Percentiles rank a stretch among this genome's conserved stretches.
phyloP scores from a whole-genome alignment of 2,888 invertebrate genomes.

The Arctia plantaginis region DNA sequence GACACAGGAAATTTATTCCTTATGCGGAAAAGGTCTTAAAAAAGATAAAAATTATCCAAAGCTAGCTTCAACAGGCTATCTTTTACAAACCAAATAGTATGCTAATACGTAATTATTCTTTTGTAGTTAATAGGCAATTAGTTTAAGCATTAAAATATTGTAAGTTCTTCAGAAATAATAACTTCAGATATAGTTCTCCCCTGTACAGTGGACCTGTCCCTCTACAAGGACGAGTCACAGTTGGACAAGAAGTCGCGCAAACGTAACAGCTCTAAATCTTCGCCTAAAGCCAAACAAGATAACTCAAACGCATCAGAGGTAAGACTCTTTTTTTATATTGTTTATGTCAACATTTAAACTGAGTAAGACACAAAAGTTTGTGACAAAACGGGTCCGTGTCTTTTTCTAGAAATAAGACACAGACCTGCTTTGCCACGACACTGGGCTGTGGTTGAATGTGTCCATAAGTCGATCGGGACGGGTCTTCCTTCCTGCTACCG shows the following conservation, averaged over 20 bases:
- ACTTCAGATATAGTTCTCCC: constrained; percentile 26
- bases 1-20: too few relatives aligned
- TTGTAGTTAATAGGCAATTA: not conserved
- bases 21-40: too few relatives aligned
- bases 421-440: too few relatives aligned
- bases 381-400: too few relatives aligned
- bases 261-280: constrained; percentile 72
- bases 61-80: too few relatives aligned
- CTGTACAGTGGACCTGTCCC: constrained; percentile 91
- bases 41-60: too few relatives aligned
- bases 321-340: constrained; percentile 31
- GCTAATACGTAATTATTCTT: not conserved
- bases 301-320: constrained; percentile 62
- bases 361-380: too few relatives aligned
- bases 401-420: too few relatives aligned
- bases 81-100: too few relatives aligned
- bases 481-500: too few relatives aligned
- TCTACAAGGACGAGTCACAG: constrained; percentile 94
- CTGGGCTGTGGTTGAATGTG: too few relatives aligned
- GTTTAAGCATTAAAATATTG: not conserved
- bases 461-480: too few relatives aligned
- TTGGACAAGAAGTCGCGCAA: constrained; percentile 87
- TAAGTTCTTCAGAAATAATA: constrained; percentile 14
- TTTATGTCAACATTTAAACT: not conserved
- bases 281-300: constrained; percentile 62